Base-by-base conservation (phyloP, 2,797 vertebrate genomes). In the Pelodytes ibericus region DNA sequence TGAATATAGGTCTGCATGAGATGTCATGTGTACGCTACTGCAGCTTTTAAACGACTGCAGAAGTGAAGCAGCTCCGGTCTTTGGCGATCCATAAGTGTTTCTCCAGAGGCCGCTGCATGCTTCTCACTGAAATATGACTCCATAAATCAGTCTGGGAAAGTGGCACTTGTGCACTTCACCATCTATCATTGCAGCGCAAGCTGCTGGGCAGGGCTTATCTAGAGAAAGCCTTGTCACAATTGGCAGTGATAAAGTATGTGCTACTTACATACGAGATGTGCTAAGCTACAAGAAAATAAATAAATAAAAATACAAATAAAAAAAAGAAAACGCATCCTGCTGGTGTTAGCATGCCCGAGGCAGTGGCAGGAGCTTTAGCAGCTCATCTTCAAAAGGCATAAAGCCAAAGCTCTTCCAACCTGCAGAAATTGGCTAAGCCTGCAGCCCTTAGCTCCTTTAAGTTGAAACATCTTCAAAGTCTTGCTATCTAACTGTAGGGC, bases 121-220 rank as follows among this genome's bases (percentile, higher is more conserved):
- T 86, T 84, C 90, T 81, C 86, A 84, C 89, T 89, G 87, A 94
- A 94, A 93, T 90, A 89, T 87, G 91, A 88, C 84, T 79, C 92
- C 91, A 96, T 97, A 94, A 96, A 96, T 97, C 94, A 96, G 90
- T 80, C 74, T 68, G 86, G 92, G 90, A 89, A 90, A 93, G 92
- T 89, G 91, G 90, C 90, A 89, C 84, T 87, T 64, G 83, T 81
- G 84, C 80, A 82, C 73, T 64, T 88, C 90, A 84, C 89, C 89
- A 91, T 92, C 90, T 83, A 92, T 91, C 92, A 91, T 83, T 18
- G 62, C 77, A 74, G 84, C 81, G 82, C 88, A 87, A 81, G 74
- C 80, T 0, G 72, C 0, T 77, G 85, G 85, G 86, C 68, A 86
- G 81, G 83, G 86, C 84, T 81, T 71, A 81, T 82, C 82, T 83